Evolutionary conservation across 2,888 invertebrate species (phyloP), one percentile per base, ranked within the genome.

Genomic region (Cheilosia scutellata): DNA sequence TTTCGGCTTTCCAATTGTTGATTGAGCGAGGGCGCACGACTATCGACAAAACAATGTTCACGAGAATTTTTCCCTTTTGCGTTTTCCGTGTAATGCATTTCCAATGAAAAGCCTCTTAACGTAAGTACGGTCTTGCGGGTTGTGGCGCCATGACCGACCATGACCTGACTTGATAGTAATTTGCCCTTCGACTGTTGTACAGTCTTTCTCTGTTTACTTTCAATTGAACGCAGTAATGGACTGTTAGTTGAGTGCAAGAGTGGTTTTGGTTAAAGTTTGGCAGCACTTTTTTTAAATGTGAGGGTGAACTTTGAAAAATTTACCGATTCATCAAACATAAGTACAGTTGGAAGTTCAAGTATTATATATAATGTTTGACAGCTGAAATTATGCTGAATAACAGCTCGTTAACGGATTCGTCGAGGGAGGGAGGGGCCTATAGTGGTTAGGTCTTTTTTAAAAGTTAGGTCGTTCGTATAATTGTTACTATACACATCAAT

Each of bases 1-100:
- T 84, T 84, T 63, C 62, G 37, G 37, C 60, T 70, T 79, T 55
- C 65, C 72, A 51, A 79, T 79, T 70, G 68, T 70, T 58, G 70
- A 68, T 66, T n/a, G 16, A 11, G 7, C 9, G 20, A 29, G 65
- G 63, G 62, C 9, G 29, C 65, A 51, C 20, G 11, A 49, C 60
- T 82, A 87, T 87, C 82, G 87, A 87, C 74, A 33, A 82, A 87
- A 87, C 82, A 87, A 78, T 13, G 13, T n/a, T 20, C 42, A 5
- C 2, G 20, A 37, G 9, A 29, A 3, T 5, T 25, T 58, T 49
- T 42, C 25, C 29, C 33, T 27, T n/a, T 13, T 20, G 16, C 16
- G 40, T 51, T 63, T 49, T 40, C 49, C 5, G 40, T 68, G 63
- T 44, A 55, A 51, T 31, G 55, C 11, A 42, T 51, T 47, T n/a